A percentile compares a stretch with the other conserved stretches of the same genome.
Evolutionary conservation across 1,140 invertebrate genomes (phyloP).

Genomic region (Pygmarrhopalites habei): DNA sequence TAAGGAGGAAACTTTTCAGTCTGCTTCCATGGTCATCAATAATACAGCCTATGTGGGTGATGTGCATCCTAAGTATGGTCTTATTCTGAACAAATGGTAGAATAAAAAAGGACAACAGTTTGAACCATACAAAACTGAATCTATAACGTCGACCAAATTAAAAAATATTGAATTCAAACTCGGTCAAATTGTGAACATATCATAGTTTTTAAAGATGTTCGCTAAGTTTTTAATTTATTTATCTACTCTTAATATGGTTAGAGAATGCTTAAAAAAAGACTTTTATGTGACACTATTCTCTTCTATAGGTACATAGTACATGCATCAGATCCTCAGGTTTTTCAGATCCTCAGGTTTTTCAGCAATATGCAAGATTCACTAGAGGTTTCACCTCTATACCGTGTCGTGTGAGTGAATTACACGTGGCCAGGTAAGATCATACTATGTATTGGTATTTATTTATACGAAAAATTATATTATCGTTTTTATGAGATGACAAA

Average conservation of each 20-base stretch:
- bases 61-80: slow-evolving; percentile 14
- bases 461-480: not conserved
- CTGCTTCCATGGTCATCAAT: slow-evolving; percentile 1
- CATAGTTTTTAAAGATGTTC: slow-evolving; percentile 64
- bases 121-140: no score
- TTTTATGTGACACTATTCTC: no score
- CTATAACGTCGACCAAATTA: slow-evolving; percentile 43
- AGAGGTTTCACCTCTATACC: not conserved
- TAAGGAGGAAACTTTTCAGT: not conserved
- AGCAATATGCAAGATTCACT: slow-evolving; percentile 6
- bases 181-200: slow-evolving; percentile 79
- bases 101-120: no score
- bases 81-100: slow-evolving; percentile 1
- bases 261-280: not conserved
- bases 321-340: slow-evolving; percentile 46
- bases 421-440: slow-evolving; percentile 46
- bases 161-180: slow-evolving; percentile 57
- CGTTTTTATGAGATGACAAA: no score
- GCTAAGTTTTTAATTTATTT: slow-evolving; percentile 42
- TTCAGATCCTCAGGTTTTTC: no score
- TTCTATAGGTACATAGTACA: slow-evolving; percentile 47
- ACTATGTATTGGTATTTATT: no score
- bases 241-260: not conserved
- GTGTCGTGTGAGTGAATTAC: slow-evolving; percentile 16
- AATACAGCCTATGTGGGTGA: not conserved